Evolutionary conservation across 2,888 invertebrate species (phyloP), one percentile per base, ranked within the genome.

Genomic region (Morinoia aosen): DNA sequence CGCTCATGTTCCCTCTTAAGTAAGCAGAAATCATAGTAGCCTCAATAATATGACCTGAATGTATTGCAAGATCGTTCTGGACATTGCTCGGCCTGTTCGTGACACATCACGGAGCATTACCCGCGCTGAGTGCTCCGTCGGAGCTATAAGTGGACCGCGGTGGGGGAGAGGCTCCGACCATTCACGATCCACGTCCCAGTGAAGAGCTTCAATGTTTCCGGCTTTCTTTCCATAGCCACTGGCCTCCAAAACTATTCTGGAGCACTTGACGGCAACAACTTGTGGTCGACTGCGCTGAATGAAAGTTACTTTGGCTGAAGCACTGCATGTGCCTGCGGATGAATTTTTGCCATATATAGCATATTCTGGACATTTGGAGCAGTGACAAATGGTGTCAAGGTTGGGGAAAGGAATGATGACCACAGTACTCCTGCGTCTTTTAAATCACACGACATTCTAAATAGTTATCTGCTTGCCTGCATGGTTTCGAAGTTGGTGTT

Each of bases 31-130:
- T 16, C 10, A 76, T 76, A 25, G 8, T 25, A 76, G 76, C 76
- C 76, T 33, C 76, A 76, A 76, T 76, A 76, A 76, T 76, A 76
- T 76, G 76, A 76, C 76, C 76, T 76, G 76, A 76, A 76, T 76
- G 76, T 33, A 76, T 76, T 19, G 76, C 76, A 76, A 25, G 76
- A 76, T 76, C 7, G 33, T 33, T 33, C 25, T 76, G 76, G 76
- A 76, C 76, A 33, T 76, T 76, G 76, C 76, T 76, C 76, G 25
- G 76, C 19, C 8, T 33, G 76, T 2, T 76, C 76, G 76, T 76
- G 76, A 76, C 76, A 10, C 14, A 61, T 61, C 25, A 76, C 33
- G 33, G 25, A 76, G 76, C 76, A 76, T 33, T 25, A 76, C 76
- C 76, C 33, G 25, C 76, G 8, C 76, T 76, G 16, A 76, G 76